Percentiles rank a stretch among this genome's conserved stretches.
These are phyloP conservation scores for Octonoba sinensis DNA, from an alignment of 2,888 invertebrate genomes.

Conservation along the genomic window DNA sequence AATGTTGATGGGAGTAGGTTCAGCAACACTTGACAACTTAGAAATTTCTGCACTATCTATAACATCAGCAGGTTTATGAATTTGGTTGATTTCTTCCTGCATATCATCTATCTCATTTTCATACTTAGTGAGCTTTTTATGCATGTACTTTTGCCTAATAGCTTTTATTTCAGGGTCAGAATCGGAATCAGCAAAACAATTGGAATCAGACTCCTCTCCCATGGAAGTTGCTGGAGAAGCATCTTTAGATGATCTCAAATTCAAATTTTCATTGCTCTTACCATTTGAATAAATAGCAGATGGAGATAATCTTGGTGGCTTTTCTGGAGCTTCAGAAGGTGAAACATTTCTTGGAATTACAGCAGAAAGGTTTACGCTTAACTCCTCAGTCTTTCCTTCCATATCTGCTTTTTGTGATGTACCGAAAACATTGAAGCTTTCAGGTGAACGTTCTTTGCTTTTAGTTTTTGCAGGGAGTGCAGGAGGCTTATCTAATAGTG, in stretches of 20 bases:
- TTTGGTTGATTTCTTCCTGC: constrained; percentile 11
- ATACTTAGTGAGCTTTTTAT: constrained; percentile 37
- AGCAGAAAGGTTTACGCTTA: not conserved
- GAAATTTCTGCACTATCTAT: not conserved
- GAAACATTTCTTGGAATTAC: not conserved
- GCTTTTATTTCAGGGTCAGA: constrained; percentile 51
- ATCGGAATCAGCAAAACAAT: constrained; percentile 61
- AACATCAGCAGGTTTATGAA: not conserved
- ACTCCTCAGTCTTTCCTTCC: not conserved
- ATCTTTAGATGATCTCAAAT: constrained; percentile 34
- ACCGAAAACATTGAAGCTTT: constrained; percentile 30
- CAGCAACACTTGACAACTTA: not conserved
- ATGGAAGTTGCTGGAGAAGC: constrained; percentile 46
- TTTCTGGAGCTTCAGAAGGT: constrained; percentile 19
- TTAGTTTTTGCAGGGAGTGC: constrained; percentile 37
- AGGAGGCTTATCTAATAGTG: constrained; percentile 26
- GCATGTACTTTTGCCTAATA: constrained; percentile 42
- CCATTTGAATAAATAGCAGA: constrained; percentile 3
- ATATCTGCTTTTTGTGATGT: constrained; percentile 27
- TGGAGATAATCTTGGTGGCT: constrained; percentile 38
- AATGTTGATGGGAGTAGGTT: not conserved
- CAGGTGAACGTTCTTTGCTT: constrained; percentile 12
- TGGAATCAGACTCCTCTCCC: constrained; percentile 55
- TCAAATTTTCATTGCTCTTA: not conserved
- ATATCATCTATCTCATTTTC: constrained; percentile 44